phyloP scores from a whole-genome alignment of 2,797 vertebrate species.

The Phrynocephalus guinanensis region DNA sequence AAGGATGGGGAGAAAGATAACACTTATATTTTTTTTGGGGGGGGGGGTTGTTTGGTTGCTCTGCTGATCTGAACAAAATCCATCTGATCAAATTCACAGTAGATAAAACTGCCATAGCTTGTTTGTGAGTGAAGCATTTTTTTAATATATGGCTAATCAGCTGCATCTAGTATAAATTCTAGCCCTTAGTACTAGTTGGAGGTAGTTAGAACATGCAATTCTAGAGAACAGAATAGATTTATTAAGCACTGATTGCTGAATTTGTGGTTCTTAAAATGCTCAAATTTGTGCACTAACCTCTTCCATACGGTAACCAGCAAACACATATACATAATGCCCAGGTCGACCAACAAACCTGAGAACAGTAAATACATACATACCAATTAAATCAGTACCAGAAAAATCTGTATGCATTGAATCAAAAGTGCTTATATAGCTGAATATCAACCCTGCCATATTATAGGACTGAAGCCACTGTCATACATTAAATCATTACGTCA shows the following conservation, averaged over 20 bases:
- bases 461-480: too few relatives aligned
- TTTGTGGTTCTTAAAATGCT: not conserved
- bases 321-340: conserved; percentile 93
- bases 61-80: not conserved
- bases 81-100: not conserved
- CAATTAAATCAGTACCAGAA: not conserved
- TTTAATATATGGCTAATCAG: not conserved
- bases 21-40: not conserved
- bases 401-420: not conserved
- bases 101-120: not conserved
- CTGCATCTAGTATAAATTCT: not conserved
- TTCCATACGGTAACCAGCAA: conserved; percentile 94
- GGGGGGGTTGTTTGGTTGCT: not conserved
- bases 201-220: not conserved
- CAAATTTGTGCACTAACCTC: conserved; percentile 80
- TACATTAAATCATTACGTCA: too few relatives aligned
- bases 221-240: not conserved
- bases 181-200: not conserved
- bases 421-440: not conserved
- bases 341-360: conserved; percentile 93
- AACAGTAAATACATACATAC: conserved; percentile 30
- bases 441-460: not conserved
- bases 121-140: too few relatives aligned
- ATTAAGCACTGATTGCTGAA: not conserved
- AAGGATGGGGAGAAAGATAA: not conserved